These are phyloP conservation scores for Jordanella pulchra DNA, from an alignment of 2,797 vertebrate species.

Conservation along the genomic window DNA sequence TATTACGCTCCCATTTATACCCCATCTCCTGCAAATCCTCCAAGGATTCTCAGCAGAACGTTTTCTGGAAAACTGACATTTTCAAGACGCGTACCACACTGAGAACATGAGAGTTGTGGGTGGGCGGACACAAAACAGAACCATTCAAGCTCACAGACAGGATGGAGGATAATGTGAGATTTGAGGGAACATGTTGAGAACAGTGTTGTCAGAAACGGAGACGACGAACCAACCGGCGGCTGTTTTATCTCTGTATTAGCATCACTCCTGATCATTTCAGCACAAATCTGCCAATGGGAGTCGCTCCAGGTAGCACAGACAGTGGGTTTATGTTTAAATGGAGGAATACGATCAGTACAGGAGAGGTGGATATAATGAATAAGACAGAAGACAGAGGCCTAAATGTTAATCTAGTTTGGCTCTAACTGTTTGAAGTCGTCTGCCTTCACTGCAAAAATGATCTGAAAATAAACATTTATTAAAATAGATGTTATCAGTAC, in stretches of 20 bases:
- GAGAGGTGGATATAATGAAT: constrained; percentile 9
- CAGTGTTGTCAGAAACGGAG: constrained; percentile 37
- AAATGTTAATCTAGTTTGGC: background rate
- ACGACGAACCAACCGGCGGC: constrained; percentile 32
- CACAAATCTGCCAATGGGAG: constrained; percentile 42
- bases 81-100: constrained; percentile 40
- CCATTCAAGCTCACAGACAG: constrained; percentile 24
- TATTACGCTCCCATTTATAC: constrained; percentile 37
- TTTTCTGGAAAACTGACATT: constrained; percentile 44
- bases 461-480: too few relatives aligned
- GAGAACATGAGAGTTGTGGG: constrained; percentile 41
- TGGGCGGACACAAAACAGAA: constrained; percentile 19
- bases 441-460: background rate
- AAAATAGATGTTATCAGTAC: too few relatives aligned
- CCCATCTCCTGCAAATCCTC: constrained; percentile 35
- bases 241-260: constrained; percentile 23
- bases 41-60: constrained; percentile 39
- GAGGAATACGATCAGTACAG: constrained; percentile 7
- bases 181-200: constrained; percentile 35
- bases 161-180: constrained; percentile 33
- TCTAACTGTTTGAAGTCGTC: background rate
- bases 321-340: constrained; percentile 21
- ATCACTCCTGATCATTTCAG: constrained; percentile 21
- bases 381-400: constrained; percentile 1
- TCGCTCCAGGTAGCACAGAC: background rate